A percentile compares a stretch with the other conserved stretches of the same genome.
phyloP scores from a whole-genome alignment of 2,888 invertebrate genomes.

The Masnerella sp. region DNA sequence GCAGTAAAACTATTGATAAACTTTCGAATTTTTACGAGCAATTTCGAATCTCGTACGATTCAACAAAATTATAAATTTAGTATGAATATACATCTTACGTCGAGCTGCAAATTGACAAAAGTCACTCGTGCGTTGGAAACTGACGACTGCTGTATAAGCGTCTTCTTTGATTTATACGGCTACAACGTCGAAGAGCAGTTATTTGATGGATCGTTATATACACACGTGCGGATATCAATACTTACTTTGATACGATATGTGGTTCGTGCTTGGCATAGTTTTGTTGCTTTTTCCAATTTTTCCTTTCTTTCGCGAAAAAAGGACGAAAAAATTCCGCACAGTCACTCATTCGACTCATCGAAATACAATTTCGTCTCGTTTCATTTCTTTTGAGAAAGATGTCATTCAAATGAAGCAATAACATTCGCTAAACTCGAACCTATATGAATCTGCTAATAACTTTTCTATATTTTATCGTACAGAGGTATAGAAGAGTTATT shows the following conservation, averaged over 20 bases:
- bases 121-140: slow-evolving; percentile 56
- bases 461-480: not conserved
- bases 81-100: slow-evolving; percentile 67
- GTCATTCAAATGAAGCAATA: slow-evolving; percentile 12
- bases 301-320: slow-evolving; percentile 2
- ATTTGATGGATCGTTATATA: slow-evolving; percentile 49
- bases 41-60: too few species aligned
- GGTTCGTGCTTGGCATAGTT: slow-evolving; percentile 42
- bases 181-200: slow-evolving; percentile 38
- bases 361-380: slow-evolving; percentile 16
- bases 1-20: too few species aligned
- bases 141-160: slow-evolving; percentile 32
- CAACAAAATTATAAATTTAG: slow-evolving; percentile 67
- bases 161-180: slow-evolving; percentile 45
- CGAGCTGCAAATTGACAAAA: slow-evolving; percentile 63
- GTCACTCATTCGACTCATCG: slow-evolving; percentile 11
- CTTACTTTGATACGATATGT: slow-evolving; percentile 49
- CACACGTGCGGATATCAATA: slow-evolving; percentile 47
- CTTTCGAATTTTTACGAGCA: too few species aligned
- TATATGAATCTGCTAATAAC: not conserved
- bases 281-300: slow-evolving; percentile 35
- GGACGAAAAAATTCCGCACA: slow-evolving; percentile 11
- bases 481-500: not conserved
- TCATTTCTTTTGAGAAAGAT: not conserved
- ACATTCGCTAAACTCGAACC: not conserved